Evolutionary conservation across 2,113 vertebrate genomes (phyloP), one percentile per base, ranked within the genome.

Genomic region (Calyptomena viridis): DNA sequence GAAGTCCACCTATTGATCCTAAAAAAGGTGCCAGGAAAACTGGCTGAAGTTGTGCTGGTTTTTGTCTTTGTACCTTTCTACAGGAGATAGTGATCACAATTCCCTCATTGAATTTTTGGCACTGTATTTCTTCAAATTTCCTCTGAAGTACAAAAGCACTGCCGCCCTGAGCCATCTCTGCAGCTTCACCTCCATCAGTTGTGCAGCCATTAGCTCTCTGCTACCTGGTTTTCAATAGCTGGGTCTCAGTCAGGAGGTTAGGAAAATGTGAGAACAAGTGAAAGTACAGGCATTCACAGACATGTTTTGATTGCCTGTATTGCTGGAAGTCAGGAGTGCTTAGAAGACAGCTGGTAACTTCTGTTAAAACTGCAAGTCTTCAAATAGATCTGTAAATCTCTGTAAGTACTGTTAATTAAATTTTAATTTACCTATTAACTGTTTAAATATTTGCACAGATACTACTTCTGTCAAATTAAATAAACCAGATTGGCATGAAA

Each of bases 71-170:
- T 62, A 58, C 22, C 46, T 53, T 87, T 60, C 58, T 68, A 8
- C 9, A 53, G 25, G 46, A 73, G 42, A 39, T 24, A 17, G 8
- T 5, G 11, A 35, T 73, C 4, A 3, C 0, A 0, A 66, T 72
- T 77, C 7, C 49, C 15, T 40, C 44, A 4, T 22, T 6, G 37
- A 10, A 5, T 22, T 73, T 67, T 52, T 20, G 22, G 2, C 7
- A 5, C 9, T 24, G 0, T 16, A 7, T 64, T 84, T 85, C 66
- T 72, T 60, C 7, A 14, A 0, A 31, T 60, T 64, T 89, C 15
- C 28, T 53, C 80, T 42, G 50, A 53, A 66, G 33, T n/a, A 62
- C 39, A 24, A 14, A 85, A 75, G 25, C 13, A 2, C 37, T 71
- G 64, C 25, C 59, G 55, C 56, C n/a, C 55, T 19, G n/a, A 66